Conservation (phyloP, 2,888 invertebrate genomes). For the Halictus quadricinctus region DNA sequence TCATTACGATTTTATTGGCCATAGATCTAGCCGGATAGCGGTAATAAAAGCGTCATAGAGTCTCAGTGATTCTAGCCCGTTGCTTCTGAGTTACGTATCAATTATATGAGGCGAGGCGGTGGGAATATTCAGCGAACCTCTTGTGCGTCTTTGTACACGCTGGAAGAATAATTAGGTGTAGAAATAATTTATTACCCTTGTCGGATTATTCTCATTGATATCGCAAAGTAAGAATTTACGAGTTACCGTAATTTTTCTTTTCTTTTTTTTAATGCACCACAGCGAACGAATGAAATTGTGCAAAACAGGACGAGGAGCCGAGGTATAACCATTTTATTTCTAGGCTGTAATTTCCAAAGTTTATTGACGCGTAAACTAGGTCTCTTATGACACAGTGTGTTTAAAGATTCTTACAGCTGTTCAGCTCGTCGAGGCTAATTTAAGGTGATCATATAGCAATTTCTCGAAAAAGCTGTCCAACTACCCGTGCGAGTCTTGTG, state of each 20-base stretch:
- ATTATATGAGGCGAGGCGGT: background rate
- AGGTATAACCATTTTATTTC: background rate
- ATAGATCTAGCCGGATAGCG: slow-evolving; percentile 1
- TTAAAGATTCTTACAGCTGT: background rate
- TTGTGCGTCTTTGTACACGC: background rate
- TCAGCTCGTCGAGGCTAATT: background rate
- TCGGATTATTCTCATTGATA: background rate
- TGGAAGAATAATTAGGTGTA: background rate
- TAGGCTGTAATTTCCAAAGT: background rate
- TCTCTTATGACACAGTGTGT: background rate
- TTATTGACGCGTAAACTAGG: background rate
- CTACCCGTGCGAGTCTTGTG: background rate
- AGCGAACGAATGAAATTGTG: background rate
- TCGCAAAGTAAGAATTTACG: background rate
- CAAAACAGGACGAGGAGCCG: background rate
- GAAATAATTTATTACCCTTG: background rate
- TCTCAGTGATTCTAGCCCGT: background rate
- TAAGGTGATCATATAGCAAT: background rate
- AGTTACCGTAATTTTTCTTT: background rate
- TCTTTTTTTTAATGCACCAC: background rate
- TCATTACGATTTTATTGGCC: background rate
- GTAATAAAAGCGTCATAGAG: background rate
- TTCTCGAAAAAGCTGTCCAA: background rate
- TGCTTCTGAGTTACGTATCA: slow-evolving; percentile 2
- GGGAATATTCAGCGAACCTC: background rate